phyloP scores from a whole-genome alignment of 2,888 invertebrate genomes.

The Tetrapedia diversipes region DNA sequence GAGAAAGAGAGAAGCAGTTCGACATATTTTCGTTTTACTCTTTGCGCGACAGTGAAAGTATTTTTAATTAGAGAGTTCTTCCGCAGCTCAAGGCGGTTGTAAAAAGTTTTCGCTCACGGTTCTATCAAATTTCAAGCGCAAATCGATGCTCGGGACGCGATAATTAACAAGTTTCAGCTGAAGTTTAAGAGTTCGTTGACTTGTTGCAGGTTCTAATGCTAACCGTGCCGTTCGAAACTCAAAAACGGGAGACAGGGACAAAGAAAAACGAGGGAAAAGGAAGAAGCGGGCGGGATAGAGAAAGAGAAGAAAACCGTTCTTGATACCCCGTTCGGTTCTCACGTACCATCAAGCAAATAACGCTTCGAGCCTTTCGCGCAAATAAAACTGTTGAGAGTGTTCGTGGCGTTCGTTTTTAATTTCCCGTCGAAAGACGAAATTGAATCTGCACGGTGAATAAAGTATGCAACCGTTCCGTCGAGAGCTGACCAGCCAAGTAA shows the following conservation, averaged over 20 bases:
- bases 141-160: conserved; percentile 42
- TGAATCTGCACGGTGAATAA: conserved; percentile 36
- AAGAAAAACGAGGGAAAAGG: not conserved
- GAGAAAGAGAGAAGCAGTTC: not conserved
- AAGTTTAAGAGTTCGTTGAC: conserved; percentile 44
- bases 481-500: conserved; percentile 24
- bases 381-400: conserved; percentile 36
- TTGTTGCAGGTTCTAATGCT: conserved; percentile 15
- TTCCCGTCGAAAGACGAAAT: conserved; percentile 35
- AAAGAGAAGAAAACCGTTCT: conserved; percentile 5
- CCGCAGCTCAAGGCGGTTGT: conserved; percentile 39
- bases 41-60: conserved; percentile 23
- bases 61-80: conserved; percentile 56
- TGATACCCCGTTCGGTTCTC: conserved; percentile 8
- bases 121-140: conserved; percentile 54
- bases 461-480: conserved; percentile 30
- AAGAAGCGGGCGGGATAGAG: not conserved
- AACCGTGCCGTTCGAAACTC: conserved; percentile 33
- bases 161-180: conserved; percentile 55
- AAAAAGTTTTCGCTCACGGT: conserved; percentile 38
- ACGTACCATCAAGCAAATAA: conserved; percentile 35
- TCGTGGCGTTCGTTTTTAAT: conserved; percentile 45
- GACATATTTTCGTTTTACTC: conserved; percentile 29
- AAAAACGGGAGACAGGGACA: not conserved
- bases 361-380: conserved; percentile 17